phyloP scores from a whole-genome alignment of 2,113 vertebrate species.

The Platysteira castanea region DNA sequence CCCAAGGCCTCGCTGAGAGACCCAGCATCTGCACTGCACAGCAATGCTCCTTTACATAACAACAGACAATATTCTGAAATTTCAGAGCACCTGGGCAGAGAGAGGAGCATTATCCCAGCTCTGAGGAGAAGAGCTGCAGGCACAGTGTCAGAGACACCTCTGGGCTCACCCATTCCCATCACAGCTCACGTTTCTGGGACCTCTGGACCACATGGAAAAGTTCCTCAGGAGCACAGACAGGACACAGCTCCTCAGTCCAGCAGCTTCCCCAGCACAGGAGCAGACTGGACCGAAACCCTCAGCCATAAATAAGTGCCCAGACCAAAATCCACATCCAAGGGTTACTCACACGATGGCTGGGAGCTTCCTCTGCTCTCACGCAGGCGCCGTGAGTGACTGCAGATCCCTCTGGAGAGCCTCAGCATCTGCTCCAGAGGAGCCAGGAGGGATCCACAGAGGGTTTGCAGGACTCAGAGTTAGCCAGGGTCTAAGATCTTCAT shows the following conservation, averaged over 20 bases:
- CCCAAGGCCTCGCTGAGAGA: not conserved
- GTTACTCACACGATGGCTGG: not conserved
- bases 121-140: not conserved
- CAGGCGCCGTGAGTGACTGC: not conserved
- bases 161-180: not conserved
- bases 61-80: not conserved
- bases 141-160: not conserved
- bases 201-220: not conserved
- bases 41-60: not conserved
- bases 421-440: constrained; percentile 9
- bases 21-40: rapidly evolving
- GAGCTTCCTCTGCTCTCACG: not conserved
- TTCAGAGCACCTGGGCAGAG: not conserved
- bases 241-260: not conserved
- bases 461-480: not conserved
- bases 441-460: not conserved
- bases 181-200: rapidly evolving
- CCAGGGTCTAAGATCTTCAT: constrained; percentile 59
- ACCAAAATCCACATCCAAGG: rapidly evolving
- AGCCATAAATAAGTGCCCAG: not conserved
- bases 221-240: rapidly evolving
- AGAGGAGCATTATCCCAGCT: not conserved
- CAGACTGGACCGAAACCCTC: rapidly evolving
- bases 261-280: not conserved
- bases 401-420: not conserved